Evolutionary conservation across 2,797 vertebrate genomes (phyloP).

Genomic region (Chrysocyon brachyurus): DNA sequence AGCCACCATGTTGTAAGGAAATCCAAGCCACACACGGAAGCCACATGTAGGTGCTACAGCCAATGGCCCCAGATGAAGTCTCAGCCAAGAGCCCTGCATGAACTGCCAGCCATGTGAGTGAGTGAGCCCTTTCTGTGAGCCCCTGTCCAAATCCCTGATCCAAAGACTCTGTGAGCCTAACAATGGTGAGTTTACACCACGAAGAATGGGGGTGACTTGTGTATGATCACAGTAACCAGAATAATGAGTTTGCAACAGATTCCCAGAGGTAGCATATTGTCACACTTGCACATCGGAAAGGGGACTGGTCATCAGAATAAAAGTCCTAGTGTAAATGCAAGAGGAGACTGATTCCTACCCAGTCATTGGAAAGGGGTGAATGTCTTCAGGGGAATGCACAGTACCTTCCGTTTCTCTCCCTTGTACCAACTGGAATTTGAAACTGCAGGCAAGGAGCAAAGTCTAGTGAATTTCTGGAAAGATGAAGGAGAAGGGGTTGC

Average conservation of each 20-base stretch:
- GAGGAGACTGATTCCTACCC: neutral
- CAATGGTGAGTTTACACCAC: neutral
- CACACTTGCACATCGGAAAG: accelerated
- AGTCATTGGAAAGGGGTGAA: neutral
- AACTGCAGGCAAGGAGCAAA: neutral
- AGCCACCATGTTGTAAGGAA: neutral
- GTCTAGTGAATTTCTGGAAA: neutral
- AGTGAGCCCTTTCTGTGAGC: neutral
- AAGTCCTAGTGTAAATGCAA: neutral
- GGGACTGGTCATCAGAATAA: neutral
- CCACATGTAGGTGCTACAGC: accelerated
- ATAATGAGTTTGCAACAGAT: neutral
- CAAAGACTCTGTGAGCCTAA: neutral
- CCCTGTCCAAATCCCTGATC: neutral
- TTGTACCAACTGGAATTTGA: neutral
- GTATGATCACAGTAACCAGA: neutral
- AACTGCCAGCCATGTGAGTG: neutral
- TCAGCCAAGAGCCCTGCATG: accelerated
- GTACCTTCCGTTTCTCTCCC: neutral
- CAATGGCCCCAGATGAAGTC: neutral
- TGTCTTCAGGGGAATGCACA: neutral
- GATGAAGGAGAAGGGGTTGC: accelerated
- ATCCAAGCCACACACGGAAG: accelerated
- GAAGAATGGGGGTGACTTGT: neutral
- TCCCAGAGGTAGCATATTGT: neutral